These are phyloP conservation scores for Lithophane leautieri DNA, from an alignment of 2,888 invertebrate genomes.

Conservation along the genomic window DNA sequence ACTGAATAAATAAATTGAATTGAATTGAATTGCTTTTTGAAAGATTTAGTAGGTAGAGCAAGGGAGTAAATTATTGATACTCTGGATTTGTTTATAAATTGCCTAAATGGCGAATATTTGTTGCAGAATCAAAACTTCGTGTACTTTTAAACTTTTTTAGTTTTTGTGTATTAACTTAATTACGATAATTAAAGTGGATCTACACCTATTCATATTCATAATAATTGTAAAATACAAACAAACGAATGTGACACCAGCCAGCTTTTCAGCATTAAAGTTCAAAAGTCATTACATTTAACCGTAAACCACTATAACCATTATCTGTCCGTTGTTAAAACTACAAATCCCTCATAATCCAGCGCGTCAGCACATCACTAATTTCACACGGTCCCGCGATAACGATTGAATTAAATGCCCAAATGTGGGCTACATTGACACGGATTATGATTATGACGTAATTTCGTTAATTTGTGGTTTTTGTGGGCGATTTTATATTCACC, in stretches of 20 bases:
- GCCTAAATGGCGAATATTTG: neutral
- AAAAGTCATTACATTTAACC: conserved; percentile 11
- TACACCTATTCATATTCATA: neutral
- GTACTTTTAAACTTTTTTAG: neutral
- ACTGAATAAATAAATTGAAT: no score
- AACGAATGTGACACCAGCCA: neutral
- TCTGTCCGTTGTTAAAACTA: conserved; percentile 35
- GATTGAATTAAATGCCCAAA: conserved; percentile 53
- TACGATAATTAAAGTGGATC: neutral
- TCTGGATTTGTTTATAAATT: neutral
- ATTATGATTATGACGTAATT: conserved; percentile 40
- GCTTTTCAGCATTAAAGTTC: conserved; percentile 8
- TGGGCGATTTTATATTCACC: neutral
- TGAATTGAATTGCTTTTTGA: no score
- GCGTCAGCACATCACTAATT: conserved; percentile 53
- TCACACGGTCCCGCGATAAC: conserved; percentile 4
- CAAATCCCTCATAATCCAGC: conserved; percentile 56
- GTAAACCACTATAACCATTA: conserved; percentile 37
- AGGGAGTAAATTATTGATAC: neutral
- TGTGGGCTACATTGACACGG: neutral
- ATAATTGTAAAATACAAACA: neutral
- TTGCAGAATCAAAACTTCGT: neutral
- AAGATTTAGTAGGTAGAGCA: conserved; percentile 9
- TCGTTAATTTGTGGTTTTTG: conserved; percentile 28
- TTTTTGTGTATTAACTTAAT: neutral